A percentile compares a stretch with the other conserved stretches of the same genome.
Conservation (phyloP, 2,888 invertebrate genomes). For the Cryptosula pallasiana region DNA sequence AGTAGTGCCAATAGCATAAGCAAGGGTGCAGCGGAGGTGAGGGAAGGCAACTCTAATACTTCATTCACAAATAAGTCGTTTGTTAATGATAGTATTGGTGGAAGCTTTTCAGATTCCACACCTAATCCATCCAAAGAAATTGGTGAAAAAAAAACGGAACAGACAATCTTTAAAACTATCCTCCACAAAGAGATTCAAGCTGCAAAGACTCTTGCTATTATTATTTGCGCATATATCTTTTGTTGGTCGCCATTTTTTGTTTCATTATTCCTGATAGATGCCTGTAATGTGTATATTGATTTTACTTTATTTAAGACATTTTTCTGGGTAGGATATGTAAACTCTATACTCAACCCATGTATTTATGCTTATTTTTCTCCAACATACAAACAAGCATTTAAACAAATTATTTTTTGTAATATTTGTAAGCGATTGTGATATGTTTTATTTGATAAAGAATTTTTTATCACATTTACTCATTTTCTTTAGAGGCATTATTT, state of each 20-base stretch:
- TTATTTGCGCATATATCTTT: conserved; percentile 91
- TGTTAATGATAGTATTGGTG: background rate
- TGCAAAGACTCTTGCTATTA: conserved; percentile 91
- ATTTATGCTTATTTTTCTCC: conserved; percentile 91
- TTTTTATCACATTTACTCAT: no score
- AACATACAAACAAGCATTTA: conserved; percentile 91
- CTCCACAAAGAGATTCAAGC: conserved; percentile 84
- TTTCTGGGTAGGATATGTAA: conserved; percentile 96
- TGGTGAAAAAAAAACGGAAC: no score
- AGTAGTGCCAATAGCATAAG: no score
- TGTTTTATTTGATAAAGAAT: no score
- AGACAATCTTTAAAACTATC: background rate
- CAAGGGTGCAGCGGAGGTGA: background rate
- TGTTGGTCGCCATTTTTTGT: conserved; percentile 98
- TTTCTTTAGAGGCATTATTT: no score
- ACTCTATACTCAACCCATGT: conserved; percentile 90
- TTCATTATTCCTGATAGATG: conserved; percentile 80
- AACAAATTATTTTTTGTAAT: conserved; percentile 75
- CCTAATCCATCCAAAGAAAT: no score
- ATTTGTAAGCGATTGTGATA: no score
- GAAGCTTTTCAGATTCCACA: background rate
- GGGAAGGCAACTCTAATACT: background rate
- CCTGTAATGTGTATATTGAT: conserved; percentile 65
- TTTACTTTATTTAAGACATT: conserved; percentile 83
- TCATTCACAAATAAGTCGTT: background rate